Evolutionary conservation across 1,140 invertebrate genomes (phyloP), one percentile per base, ranked within the genome.

Genomic region (Drosophila seguyi): DNA sequence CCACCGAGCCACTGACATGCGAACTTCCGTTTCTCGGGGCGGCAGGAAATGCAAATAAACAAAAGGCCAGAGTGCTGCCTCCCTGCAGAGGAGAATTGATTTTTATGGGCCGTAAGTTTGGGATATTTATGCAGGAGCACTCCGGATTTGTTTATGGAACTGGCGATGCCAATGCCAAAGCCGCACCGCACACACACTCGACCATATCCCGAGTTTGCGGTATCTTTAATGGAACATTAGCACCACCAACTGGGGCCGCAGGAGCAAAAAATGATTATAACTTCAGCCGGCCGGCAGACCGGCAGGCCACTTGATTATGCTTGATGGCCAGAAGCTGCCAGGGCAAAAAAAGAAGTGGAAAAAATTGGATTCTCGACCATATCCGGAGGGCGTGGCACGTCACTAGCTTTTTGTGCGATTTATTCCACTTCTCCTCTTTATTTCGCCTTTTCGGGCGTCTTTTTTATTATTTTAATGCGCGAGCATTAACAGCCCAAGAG

Each of bases 41-140:
- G 67, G 66, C 84, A 84, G 84, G 84, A 88, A 88, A 90, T 90
- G 85, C 84, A 88, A 84, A 88, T 88, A 88, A 88, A 88, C 84
- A 88, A 81, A 90, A 73, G 79, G 62, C 66, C 62, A 53, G 52
- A 47, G 59, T 52, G 55, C 56, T 55, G 45, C 74, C 74, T 59
- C 34, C 18, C 25, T 5, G 48, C 47, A 18, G 48, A 55, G 86
- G 79, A 47, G 84, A 90, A 87, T 88, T 90, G 84, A 87, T 87
- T 90, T 88, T 88, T 90, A 88, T 88, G 85, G 67, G 76, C 87
- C 77, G 80, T 88, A 90, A 90, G 80, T 90, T 90, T 84, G 69
- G 75, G 73, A 88, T 90, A 88, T 88, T 88, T 90, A 88, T 88
- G 84, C 84, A 75, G 74, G 47, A 77, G 50, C 74, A 68, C 55